Conservation (phyloP, 2,888 invertebrate species). For the Myopa testacea region DNA sequence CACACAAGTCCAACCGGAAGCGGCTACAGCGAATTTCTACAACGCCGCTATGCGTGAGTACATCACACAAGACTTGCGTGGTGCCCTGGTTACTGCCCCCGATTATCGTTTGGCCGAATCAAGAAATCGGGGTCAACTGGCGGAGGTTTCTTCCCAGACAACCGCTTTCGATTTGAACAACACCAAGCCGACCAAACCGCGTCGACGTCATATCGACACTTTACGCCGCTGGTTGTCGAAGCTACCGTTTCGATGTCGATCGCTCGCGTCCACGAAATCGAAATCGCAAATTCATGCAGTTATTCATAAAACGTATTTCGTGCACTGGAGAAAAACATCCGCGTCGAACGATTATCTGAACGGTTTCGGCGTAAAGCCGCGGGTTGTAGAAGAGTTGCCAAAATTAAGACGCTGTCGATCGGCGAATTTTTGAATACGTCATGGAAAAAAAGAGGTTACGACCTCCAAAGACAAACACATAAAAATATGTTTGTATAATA, state of each 20-base stretch:
- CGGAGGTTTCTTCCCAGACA: too few species aligned
- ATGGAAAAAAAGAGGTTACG: neutral
- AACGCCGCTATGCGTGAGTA: neutral
- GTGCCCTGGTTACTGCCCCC: slow-evolving; percentile 9
- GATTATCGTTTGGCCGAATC: too few species aligned
- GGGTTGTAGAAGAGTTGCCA: slow-evolving; percentile 14
- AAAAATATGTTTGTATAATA: neutral
- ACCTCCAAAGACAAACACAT: neutral
- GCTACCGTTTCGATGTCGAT: slow-evolving; percentile 52
- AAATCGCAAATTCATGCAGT: slow-evolving; percentile 56
- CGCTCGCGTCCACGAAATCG: slow-evolving; percentile 26
- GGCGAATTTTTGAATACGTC: slow-evolving; percentile 54
- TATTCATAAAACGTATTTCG: slow-evolving; percentile 64
- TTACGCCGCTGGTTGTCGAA: slow-evolving; percentile 55
- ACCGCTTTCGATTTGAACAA: neutral
- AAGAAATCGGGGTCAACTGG: too few species aligned
- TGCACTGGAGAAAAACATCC: slow-evolving; percentile 60
- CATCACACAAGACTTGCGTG: neutral
- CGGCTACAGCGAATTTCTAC: neutral
- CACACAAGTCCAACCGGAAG: neutral
- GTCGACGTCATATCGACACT: slow-evolving; percentile 45
- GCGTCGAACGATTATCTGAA: slow-evolving; percentile 46
- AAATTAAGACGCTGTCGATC: slow-evolving; percentile 60
- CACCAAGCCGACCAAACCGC: slow-evolving; percentile 10
- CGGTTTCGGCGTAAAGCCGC: slow-evolving; percentile 45